These are phyloP conservation scores for Channa argus DNA, from an alignment of 2,113 vertebrate species.

Conservation along the genomic window DNA sequence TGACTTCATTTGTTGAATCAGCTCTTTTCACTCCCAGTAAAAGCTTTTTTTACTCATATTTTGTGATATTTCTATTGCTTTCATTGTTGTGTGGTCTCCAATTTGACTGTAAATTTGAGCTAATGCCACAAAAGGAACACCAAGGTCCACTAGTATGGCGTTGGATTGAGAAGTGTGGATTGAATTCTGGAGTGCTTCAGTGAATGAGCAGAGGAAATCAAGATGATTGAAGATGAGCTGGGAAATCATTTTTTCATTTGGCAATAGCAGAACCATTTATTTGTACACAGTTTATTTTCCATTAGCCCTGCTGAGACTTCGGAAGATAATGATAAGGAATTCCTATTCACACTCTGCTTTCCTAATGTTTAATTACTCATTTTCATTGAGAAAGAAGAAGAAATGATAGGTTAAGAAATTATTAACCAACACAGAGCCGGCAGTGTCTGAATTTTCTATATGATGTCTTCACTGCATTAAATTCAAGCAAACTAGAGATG, in stretches of 20 bases:
- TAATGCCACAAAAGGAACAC: constrained; percentile 4
- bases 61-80: not conserved
- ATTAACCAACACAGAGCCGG: constrained; percentile 22
- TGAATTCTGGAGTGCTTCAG: constrained; percentile 25
- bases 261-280: constrained; percentile 51
- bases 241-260: constrained; percentile 46
- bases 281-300: constrained; percentile 56
- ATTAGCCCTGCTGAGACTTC: constrained; percentile 53
- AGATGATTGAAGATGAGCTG: constrained; percentile 47
- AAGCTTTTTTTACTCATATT: constrained; percentile 8
- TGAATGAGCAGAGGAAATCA: constrained; percentile 46
- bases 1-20: constrained; percentile 60
- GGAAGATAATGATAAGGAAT: constrained; percentile 61
- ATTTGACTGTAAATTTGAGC: constrained; percentile 2
- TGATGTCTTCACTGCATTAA: constrained; percentile 46
- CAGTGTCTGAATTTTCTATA: constrained; percentile 19
- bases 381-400: constrained; percentile 36
- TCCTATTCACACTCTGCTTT: constrained; percentile 50
- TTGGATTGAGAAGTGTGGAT: constrained; percentile 5
- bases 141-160: constrained; percentile 1
- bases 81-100: constrained; percentile 1
- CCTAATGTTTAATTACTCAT: constrained; percentile 40
- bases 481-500: constrained; percentile 41
- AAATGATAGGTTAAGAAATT: constrained; percentile 62
- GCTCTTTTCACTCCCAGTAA: constrained; percentile 23